phyloP scores from a whole-genome alignment of 53 echinoderm and acorn worm genomes.

The Holothuria scabra region DNA sequence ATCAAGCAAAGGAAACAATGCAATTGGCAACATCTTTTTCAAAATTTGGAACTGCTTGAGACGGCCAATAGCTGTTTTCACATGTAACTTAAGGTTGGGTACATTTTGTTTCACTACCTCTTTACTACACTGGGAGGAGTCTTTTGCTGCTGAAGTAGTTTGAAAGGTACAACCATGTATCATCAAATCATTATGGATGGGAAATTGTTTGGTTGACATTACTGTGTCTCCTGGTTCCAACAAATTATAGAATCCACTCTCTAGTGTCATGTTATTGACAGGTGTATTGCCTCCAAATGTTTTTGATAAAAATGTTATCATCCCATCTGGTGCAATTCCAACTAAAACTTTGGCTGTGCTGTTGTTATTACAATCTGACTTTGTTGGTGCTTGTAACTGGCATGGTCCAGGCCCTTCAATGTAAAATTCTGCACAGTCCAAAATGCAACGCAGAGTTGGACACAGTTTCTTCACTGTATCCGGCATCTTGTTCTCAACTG shows the following conservation, averaged over 20 bases:
- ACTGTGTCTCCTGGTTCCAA: constrained; percentile 62
- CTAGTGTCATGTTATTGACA: constrained; percentile 41
- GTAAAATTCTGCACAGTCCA: constrained; percentile 67
- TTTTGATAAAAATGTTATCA: constrained; percentile 60
- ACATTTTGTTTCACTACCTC: constrained; percentile 49
- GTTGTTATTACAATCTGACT: too few species aligned
- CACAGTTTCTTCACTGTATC: constrained; percentile 16
- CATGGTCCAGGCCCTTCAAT: too few species aligned
- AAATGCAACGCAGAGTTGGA: constrained; percentile 37
- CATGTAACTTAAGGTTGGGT: constrained; percentile 53
- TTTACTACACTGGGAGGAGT: too few species aligned
- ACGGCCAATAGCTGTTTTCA: constrained; percentile 59
- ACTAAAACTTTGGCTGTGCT: constrained; percentile 31
- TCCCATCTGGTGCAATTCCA: constrained; percentile 64
- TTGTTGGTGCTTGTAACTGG: too few species aligned
- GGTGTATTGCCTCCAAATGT: constrained; percentile 40
- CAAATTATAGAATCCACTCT: constrained; percentile 55
- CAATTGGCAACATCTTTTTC: constrained; percentile 38
- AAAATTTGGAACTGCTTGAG: constrained; percentile 60
- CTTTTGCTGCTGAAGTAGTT: too few species aligned
- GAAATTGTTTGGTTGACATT: constrained; percentile 56
- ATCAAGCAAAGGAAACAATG: constrained; percentile 44
- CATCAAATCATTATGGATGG: background rate
- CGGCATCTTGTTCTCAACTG: background rate
- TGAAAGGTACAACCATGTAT: too few species aligned